Evolutionary conservation across 2,888 invertebrate genomes (phyloP), one percentile per base, ranked within the genome.

Genomic region (Liodrosophila aerea): DNA sequence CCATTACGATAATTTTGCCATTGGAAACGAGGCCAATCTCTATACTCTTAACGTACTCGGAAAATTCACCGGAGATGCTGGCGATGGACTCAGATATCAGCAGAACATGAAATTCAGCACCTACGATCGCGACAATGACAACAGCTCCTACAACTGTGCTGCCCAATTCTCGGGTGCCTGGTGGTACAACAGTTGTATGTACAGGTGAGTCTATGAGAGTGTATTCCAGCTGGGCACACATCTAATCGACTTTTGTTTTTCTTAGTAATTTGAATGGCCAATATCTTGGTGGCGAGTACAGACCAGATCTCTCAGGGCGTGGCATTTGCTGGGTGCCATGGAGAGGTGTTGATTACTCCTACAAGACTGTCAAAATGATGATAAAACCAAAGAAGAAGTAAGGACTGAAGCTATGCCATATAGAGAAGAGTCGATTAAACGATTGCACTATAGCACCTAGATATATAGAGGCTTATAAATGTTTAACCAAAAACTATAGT

Each of bases 101-200:
- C 92, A 93, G 3, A 92, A 93, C 0, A 92, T 92, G 81, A 93
- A 93, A 84, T 94, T 94, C 77, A 93, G 94, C 1, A 93, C 94
- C 0, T 90, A 89, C 40, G 94, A 94, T 81, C 86, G 91, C 36
- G 94, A 94, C 84, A 92, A 93, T 59, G 94, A 94, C 76, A 93
- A 93, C 92, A 91, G 90, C 18, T 92, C 93, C 46, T 92, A 0
- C 1, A 92, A 92, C 56, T 94, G 94, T 87, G 93, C 94, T 0
- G 87, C 90, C 16, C 91, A 93, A 43, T 94, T 93, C 73, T 92
- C 92, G 0, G 94, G 94, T 0, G 94, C 92, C 1, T 94, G 94
- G 94, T 94, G 94, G 94, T 94, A 94, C 84, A 93, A 92, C 73
- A 92, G 92, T 36, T 94, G 94, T 73, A 93, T 93, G 70, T 92